Conservation (phyloP, 2,888 invertebrate genomes). For the Drosophila planitibia region DNA sequence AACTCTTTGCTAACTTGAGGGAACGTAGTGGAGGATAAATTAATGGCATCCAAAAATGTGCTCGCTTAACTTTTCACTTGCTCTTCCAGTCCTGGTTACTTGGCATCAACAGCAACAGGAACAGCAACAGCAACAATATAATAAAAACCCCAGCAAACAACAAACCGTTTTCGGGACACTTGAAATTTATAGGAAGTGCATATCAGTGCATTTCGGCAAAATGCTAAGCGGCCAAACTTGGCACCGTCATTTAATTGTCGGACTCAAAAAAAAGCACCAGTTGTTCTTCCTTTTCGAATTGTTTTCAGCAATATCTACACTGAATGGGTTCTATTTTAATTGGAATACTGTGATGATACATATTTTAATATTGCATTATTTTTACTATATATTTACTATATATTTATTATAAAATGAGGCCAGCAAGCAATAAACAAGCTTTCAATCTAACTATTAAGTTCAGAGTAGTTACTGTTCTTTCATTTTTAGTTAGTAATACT, state of each 20-base stretch:
- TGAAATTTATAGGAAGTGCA: slow-evolving; percentile 23
- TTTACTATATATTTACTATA: not conserved
- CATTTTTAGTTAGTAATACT: not conserved
- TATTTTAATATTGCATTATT: not conserved
- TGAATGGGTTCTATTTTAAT: not conserved
- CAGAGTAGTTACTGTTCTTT: not conserved
- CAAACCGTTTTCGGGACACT: slow-evolving; percentile 20
- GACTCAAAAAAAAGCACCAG: slow-evolving; percentile 11
- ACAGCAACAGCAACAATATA: slow-evolving; percentile 2
- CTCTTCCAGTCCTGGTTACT: slow-evolving; percentile 38
- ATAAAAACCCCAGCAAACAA: slow-evolving; percentile 14
- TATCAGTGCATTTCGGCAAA: slow-evolving; percentile 4
- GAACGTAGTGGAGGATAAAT: slow-evolving; percentile 1
- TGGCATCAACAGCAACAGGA: slow-evolving; percentile 18
- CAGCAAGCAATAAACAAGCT: not conserved
- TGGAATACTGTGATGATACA: not conserved
- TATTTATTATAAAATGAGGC: not conserved
- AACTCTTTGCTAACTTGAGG: slow-evolving; percentile 49
- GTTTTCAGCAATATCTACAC: too few species aligned
- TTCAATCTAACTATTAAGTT: too few species aligned
- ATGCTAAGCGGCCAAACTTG: slow-evolving; percentile 7
- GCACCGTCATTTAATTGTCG: slow-evolving; percentile 20
- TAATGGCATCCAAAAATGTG: slow-evolving; percentile 50
- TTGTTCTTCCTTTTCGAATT: not conserved
- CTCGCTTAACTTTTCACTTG: slow-evolving; percentile 72